Evolutionary conservation across 2,888 invertebrate genomes (phyloP), one percentile per base, ranked within the genome.

Genomic region (Ochlodes sylvanus): DNA sequence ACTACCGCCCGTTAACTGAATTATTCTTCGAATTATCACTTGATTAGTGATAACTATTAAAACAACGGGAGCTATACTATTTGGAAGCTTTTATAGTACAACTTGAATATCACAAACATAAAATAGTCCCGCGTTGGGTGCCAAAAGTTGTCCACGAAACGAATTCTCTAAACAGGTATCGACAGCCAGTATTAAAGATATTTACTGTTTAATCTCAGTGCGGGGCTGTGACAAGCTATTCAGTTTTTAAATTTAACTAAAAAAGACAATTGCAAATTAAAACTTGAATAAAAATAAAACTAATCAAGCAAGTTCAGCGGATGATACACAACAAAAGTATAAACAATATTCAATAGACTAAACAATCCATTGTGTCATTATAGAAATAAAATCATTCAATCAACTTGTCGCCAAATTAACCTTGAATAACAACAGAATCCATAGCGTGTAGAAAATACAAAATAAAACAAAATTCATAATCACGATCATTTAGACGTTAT

Each of bases 1-100:
- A 70, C 71, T 70, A 66, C 71, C 68, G 71, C 63, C 68, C 50
- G 50, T 19, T 50, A 2, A 50, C 50, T 19, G 19, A 50, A 12
- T 50, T 12, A 17, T 12, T 50, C 10, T 50, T 50, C 50, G 12
- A n/a, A n/a, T n/a, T n/a, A n/a, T n/a, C 50, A 17, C 19, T 9
- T 19, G 19, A 50, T 50, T 19, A 9, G n/a, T n/a, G n/a, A 50
- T 19, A 19, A 50, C 9, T 50, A 50, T 17, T 19, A 15, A 7
- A 47, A 47, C 6, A 17, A 47, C 7, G 1, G 7, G n/a, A 17
- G 6, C n/a, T n/a, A n/a, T n/a, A n/a, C n/a, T n/a, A n/a, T n/a
- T n/a, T 3, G 15, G n/a, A 47, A 17, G 14, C 44, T 17, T 47
- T 15, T 3, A 14, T 44, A 6, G 14, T 15, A 15, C 7, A n/a